Conservation (phyloP, 2,113 vertebrate species). For the Carassius carassius region DNA sequence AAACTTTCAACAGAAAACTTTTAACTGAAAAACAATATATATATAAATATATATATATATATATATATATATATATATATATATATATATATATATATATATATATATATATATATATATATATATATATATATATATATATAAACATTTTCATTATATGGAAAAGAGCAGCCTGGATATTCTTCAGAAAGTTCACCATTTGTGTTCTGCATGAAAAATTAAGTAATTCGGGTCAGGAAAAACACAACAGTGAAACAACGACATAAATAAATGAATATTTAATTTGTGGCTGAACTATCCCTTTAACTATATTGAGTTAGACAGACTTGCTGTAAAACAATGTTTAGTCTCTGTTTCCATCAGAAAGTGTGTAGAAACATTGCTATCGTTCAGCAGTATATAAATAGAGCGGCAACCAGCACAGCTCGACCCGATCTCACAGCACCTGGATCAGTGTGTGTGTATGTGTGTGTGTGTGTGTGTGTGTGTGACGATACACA, state of each 20-base stretch:
- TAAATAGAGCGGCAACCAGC: slow-evolving; percentile 22
- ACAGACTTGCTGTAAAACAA: background rate
- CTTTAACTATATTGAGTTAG: background rate
- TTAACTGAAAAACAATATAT: background rate
- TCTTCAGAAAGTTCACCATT: background rate
- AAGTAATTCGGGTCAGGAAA: background rate
- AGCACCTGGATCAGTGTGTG: background rate
- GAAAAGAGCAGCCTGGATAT: background rate
- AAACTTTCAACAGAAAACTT: too few species aligned
- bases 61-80: too few species aligned
- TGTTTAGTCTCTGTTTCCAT: slow-evolving; percentile 28
- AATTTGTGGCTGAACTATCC: background rate
- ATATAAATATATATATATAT: too few species aligned
- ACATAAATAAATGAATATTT: background rate
- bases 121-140: too few species aligned
- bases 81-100: too few species aligned
- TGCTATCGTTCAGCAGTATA: slow-evolving; percentile 7
- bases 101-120: too few species aligned
- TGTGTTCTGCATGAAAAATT: background rate
- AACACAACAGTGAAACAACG: background rate
- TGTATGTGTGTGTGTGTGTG: background rate
- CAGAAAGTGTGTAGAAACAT: slow-evolving; percentile 21
- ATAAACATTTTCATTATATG: background rate
- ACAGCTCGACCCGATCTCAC: slow-evolving; percentile 34
- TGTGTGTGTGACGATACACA: slow-evolving; percentile 17